Conservation (phyloP, 2,888 invertebrate species). For the Diploptera punctata region DNA sequence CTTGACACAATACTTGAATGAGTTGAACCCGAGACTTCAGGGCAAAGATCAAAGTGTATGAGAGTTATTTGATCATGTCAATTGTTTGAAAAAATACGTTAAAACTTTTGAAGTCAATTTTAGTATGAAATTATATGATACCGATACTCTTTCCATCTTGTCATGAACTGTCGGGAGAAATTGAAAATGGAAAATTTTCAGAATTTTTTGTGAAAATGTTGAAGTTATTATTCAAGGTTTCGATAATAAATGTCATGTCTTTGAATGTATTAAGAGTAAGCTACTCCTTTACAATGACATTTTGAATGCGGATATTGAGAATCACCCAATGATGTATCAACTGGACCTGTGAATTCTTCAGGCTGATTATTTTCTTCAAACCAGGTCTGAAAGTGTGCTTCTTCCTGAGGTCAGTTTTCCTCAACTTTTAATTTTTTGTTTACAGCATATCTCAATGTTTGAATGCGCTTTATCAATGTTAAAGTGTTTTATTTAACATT, state of each 20-base stretch:
- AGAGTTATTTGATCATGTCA: conserved; percentile 4
- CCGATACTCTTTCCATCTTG: conserved; percentile 8
- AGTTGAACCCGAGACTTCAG: conserved; percentile 1
- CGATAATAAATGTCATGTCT: not conserved
- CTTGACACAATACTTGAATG: not conserved
- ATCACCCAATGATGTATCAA: not conserved
- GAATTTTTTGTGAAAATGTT: not conserved
- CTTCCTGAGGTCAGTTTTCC: not conserved
- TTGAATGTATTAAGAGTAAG: not conserved
- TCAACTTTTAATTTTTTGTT: not conserved
- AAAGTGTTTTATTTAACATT: not conserved
- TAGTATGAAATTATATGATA: not conserved
- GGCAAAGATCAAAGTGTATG: conserved; percentile 3
- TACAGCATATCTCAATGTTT: not conserved
- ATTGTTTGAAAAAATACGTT: not conserved
- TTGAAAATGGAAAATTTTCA: not conserved
- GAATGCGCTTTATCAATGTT: not conserved
- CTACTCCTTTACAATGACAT: not conserved
- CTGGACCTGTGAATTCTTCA: not conserved
- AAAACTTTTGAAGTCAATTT: conserved; percentile 1
- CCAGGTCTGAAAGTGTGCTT: not conserved
- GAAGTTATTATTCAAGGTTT: conserved; percentile 3
- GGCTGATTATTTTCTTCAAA: not conserved
- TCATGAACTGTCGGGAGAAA: not conserved
- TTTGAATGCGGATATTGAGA: conserved; percentile 12